Evolutionary conservation across 2,888 invertebrate genomes (phyloP).

Genomic region (Volucella inanis): DNA sequence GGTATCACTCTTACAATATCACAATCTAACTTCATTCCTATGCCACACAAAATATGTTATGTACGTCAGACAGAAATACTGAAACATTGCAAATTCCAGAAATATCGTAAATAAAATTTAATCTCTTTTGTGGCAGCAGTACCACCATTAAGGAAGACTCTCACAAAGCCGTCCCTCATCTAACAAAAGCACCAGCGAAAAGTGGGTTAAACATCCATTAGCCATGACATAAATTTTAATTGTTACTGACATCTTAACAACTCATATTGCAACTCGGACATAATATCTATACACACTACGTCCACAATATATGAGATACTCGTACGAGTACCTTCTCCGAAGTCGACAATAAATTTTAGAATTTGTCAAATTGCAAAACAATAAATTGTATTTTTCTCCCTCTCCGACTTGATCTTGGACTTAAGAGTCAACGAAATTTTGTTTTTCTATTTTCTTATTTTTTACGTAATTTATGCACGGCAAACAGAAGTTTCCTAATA

Average conservation of each 20-base stretch:
- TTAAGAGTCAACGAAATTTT: neutral
- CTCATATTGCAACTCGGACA: conserved; percentile 37
- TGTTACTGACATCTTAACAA: conserved; percentile 55
- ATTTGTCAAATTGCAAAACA: conserved; percentile 62
- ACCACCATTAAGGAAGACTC: neutral
- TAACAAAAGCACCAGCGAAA: conserved; percentile 2
- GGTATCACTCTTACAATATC: too few relatives aligned
- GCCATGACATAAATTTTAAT: conserved; percentile 66
- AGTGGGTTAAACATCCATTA: conserved; percentile 66
- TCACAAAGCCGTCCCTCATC: conserved; percentile 1
- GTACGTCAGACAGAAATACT: neutral
- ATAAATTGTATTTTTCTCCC: conserved; percentile 41
- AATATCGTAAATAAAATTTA: conserved; percentile 23
- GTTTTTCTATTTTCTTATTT: conserved; percentile 1
- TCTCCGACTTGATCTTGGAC: neutral
- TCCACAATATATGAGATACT: too few relatives aligned
- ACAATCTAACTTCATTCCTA: too few relatives aligned
- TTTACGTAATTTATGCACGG: conserved; percentile 59
- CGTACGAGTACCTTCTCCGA: neutral
- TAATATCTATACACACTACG: conserved; percentile 15
- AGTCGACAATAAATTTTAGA: conserved; percentile 60
- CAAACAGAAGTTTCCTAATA: conserved; percentile 49
- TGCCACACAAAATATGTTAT: too few relatives aligned
- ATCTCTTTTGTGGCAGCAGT: conserved; percentile 27
- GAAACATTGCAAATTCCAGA: conserved; percentile 36